Percentiles rank a stretch among this genome's conserved stretches.
phyloP scores from a whole-genome alignment of 2,797 vertebrate genomes.

The Orestias chungarensis region DNA sequence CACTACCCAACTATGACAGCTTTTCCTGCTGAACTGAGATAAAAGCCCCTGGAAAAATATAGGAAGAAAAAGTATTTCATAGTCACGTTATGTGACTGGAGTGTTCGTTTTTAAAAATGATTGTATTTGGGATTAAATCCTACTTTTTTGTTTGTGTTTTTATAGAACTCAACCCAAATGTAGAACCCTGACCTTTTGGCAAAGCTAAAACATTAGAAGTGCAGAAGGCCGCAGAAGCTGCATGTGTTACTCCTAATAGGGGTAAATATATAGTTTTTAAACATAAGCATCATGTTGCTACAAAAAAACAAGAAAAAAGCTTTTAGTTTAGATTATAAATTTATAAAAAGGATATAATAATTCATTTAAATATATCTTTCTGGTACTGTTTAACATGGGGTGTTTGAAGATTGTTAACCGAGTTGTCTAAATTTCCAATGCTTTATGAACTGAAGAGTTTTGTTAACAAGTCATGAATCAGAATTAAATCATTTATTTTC shows the following conservation, averaged over 20 bases:
- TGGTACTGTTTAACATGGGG: not conserved
- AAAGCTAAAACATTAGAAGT: not conserved
- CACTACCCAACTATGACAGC: not conserved
- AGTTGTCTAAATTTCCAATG: not conserved
- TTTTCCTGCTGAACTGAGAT: too few relatives aligned
- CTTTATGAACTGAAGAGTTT: not conserved
- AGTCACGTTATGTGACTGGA: too few relatives aligned
- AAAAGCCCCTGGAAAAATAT: too few relatives aligned
- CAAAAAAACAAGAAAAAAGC: not conserved
- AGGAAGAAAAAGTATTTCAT: too few relatives aligned
- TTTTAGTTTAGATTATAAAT: not conserved
- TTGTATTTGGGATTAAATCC: not conserved
- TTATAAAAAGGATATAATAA: too few relatives aligned
- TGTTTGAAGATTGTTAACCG: not conserved
- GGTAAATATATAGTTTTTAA: not conserved
- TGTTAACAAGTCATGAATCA: not conserved
- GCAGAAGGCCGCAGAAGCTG: not conserved
- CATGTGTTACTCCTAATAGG: not conserved
- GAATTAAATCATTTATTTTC: not conserved
- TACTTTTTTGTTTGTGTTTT: not conserved
- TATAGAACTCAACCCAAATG: not conserved
- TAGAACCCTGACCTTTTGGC: not conserved
- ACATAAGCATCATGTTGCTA: not conserved
- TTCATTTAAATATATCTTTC: not conserved
- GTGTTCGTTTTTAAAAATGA: not conserved